A percentile compares a stretch with the other conserved stretches of the same genome.
Conservation (phyloP, 2,113 vertebrate genomes). For the Ibidorhyncha struthersii region DNA sequence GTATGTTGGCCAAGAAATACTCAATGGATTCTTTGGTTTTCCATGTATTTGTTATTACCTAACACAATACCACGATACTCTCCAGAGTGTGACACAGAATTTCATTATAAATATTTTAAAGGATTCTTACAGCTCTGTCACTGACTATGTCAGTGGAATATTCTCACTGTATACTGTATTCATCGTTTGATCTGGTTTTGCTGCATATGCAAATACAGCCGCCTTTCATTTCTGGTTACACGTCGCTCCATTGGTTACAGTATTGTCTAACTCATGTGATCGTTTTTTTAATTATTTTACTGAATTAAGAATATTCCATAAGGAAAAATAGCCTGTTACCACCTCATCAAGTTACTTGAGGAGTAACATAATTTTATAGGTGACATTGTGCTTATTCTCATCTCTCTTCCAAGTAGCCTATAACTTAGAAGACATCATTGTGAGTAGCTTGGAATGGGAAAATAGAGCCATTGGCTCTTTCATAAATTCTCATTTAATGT, state of each 20-base stretch:
- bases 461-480: neutral
- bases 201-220: neutral
- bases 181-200: neutral
- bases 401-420: neutral
- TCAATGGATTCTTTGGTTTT: neutral
- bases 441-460: neutral
- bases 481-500: slow-evolving; percentile 20
- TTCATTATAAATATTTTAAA: neutral
- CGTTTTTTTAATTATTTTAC: neutral
- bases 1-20: neutral
- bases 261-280: neutral
- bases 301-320: neutral
- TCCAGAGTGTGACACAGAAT: neutral
- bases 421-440: neutral
- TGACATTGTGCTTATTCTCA: slow-evolving; percentile 9
- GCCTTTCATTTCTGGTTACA: neutral
- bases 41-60: neutral
- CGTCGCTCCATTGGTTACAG: neutral
- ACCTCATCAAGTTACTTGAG: slow-evolving; percentile 23
- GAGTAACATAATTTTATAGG: slow-evolving; percentile 28
- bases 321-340: slow-evolving; percentile 10
- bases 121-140: neutral
- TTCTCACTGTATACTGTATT: neutral
- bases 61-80: neutral
- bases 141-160: neutral